Base-by-base conservation (phyloP, 2,113 vertebrate genomes). In the Carettochelys insculpta region DNA sequence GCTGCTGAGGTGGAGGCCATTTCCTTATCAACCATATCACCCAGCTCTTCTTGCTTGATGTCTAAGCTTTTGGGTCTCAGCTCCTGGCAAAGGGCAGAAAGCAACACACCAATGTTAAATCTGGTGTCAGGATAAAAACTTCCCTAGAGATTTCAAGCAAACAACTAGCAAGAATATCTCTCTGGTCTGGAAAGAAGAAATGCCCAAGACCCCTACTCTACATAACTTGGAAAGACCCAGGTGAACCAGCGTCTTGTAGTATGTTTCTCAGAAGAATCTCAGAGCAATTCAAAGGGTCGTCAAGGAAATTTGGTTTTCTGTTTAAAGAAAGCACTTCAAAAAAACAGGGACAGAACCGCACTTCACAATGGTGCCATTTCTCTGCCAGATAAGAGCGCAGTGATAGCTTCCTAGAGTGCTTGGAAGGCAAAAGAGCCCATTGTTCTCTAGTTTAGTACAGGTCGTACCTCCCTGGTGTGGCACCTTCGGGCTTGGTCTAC, bases 21-120 rank as follows among this genome's bases (percentile, higher is more conserved):
- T 97, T 99, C 99, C 96, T 99, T 99, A 93, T 99, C 99, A 4
- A 99, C 99, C 98, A 99, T 87, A 93, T 99, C 99, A 3, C 99
- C 99, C 2, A 99, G 97, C 95, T 99, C 99, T 11, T 99, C 99
- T 92, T 99, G 99, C 90, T 97, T 98, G 43, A 99, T 96, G 7
- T 99, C 99, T 77, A 98, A 96, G 89, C 98, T 98, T 97, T 99
- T 99, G 5, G 99, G 99, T 75, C 98, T 98, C 90, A 99, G 97
- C 93, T 99, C 99, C 99, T 99, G 93, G 6, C n/a, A 17, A 45
- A 43, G 38, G 75, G 0, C 82, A 80, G 51, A 38, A 53, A 1
- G 5, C 31, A 51, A 88, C 19, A 56, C 1, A 4, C 53, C 2
- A 3, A n/a, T 78, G 38, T 16, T 56, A 29, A 17, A 11, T 75